These are phyloP conservation scores for Recurvirostra avosetta DNA, from an alignment of 2,113 vertebrate species.

Conservation along the genomic window DNA sequence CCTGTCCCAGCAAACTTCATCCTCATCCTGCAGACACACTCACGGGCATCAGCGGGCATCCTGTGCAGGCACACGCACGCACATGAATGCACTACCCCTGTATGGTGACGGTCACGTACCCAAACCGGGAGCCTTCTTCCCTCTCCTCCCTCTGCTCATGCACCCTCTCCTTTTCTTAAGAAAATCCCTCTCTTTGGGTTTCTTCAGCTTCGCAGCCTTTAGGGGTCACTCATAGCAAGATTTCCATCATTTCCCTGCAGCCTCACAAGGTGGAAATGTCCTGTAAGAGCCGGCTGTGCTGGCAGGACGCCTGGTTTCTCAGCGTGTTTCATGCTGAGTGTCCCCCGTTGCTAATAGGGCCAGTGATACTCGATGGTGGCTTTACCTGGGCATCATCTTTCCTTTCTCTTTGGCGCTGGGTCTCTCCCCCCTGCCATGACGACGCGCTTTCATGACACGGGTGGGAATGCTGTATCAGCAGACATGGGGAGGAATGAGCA, in stretches of 20 bases:
- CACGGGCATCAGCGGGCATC: accelerated
- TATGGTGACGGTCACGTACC: accelerated
- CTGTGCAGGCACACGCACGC: accelerated
- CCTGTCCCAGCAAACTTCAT: background rate
- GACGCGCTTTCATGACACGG: accelerated
- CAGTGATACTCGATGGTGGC: background rate
- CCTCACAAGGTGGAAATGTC: background rate
- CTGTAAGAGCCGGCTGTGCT: background rate
- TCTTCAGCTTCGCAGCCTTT: slow-evolving; percentile 42
- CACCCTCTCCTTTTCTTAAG: background rate
- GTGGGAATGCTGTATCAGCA: background rate
- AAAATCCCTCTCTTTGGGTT: background rate
- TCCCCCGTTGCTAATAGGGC: background rate
- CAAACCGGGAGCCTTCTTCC: accelerated
- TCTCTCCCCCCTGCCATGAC: background rate
- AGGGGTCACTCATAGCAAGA: slow-evolving; percentile 61
- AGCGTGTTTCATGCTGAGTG: accelerated
- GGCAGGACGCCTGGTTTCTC: background rate
- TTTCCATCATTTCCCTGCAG: slow-evolving; percentile 10
- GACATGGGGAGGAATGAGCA: accelerated
- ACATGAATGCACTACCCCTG: accelerated
- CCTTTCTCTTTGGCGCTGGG: background rate
- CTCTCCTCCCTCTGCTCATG: background rate
- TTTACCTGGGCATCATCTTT: background rate
- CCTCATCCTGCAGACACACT: background rate